phyloP scores from a whole-genome alignment of 2,113 vertebrate species.

The Climacteris rufus region DNA sequence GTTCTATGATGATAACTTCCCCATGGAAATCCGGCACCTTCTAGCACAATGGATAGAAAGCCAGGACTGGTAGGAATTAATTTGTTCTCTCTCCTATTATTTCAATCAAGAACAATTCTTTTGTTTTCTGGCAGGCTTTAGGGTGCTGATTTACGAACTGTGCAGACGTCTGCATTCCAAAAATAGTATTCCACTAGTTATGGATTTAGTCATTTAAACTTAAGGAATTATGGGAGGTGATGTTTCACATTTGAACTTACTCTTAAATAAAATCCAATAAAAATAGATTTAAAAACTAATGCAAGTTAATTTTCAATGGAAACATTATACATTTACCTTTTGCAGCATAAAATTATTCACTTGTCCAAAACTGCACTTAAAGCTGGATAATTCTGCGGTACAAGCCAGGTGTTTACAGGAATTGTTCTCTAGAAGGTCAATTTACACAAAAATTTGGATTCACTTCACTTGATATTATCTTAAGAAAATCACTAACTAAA shows the following conservation, averaged over 20 bases:
- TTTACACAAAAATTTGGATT: not conserved
- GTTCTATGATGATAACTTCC: slow-evolving; percentile 96
- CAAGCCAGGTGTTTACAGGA: not conserved
- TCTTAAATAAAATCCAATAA: not conserved
- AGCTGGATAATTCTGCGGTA: not conserved
- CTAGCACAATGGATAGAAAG: slow-evolving; percentile 92
- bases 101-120: not conserved
- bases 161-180: not conserved
- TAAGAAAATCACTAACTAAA: not conserved
- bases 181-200: not conserved
- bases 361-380: not conserved
- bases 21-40: slow-evolving; percentile 93
- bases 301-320: not conserved
- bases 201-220: not conserved
- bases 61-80: slow-evolving; percentile 87
- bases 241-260: not conserved
- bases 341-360: not conserved
- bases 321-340: not conserved
- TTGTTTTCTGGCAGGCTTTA: not conserved
- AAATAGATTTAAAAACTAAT: not conserved
- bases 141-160: not conserved
- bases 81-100: not conserved
- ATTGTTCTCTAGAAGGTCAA: not conserved
- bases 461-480: not conserved
- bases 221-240: not conserved